Evolutionary conservation across 2,797 vertebrate species (phyloP).

Genomic region (Danio albolineatus): DNA sequence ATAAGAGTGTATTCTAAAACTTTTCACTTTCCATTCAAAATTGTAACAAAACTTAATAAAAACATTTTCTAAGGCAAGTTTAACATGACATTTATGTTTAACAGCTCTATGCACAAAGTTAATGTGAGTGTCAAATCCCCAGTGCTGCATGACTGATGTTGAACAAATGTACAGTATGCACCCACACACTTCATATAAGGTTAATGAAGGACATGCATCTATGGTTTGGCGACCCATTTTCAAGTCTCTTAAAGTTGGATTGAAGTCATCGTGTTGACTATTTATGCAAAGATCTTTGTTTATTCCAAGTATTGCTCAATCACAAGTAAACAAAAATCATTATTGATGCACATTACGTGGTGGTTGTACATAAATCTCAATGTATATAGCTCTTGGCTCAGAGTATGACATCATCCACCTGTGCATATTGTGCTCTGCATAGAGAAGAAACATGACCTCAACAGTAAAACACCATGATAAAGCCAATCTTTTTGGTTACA

Average conservation of each 20-base stretch:
- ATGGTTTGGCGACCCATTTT: too few species aligned
- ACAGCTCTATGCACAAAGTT: neutral
- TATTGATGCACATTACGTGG: neutral
- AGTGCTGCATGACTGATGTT: neutral
- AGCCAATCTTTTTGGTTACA: constrained; percentile 66
- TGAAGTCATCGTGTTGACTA: neutral
- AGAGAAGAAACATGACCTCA: constrained; percentile 40
- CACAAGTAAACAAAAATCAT: constrained; percentile 5
- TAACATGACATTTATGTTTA: neutral
- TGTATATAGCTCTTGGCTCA: constrained; percentile 13
- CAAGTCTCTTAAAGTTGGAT: neutral
- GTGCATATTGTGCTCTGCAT: neutral
- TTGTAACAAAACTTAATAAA: neutral
- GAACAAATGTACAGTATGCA: neutral
- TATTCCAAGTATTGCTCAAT: neutral
- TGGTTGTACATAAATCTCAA: neutral
- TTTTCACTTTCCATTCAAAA: neutral
- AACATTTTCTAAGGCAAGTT: neutral
- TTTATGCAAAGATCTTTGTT: neutral
- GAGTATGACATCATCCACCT: constrained; percentile 30
- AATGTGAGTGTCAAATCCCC: neutral
- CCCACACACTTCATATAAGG: neutral
- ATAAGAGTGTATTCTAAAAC: neutral
- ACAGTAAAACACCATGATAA: constrained; percentile 63
- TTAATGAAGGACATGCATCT: neutral